Base-by-base conservation (phyloP, 1,140 invertebrate species). In the Lasioglossum albipes region DNA sequence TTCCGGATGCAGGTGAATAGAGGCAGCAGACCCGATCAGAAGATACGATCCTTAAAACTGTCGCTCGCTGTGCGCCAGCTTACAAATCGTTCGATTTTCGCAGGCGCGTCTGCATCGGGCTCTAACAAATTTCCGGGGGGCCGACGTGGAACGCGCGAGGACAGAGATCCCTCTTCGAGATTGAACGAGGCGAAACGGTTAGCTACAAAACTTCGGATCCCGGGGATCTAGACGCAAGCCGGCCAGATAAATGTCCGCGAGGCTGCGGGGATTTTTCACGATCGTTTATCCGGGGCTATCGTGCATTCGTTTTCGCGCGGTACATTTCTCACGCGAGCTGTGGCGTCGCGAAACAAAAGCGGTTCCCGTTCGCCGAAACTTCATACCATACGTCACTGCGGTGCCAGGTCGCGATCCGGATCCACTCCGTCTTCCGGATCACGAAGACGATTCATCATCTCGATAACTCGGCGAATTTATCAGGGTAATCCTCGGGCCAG, bases 221-320 rank as follows among this genome's bases (percentile, higher is more conserved):
- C 49, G 12, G 45, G 5, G n/a, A 79, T 79, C 70, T 65, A 45
- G 61, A 79, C 42, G 62, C 75, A 31, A 16, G 0, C 10, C 45
- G 27, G 13, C 41, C 76, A 22, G 70, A 79, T 79, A 79, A 73
- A 73, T 73, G 72, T 79, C 76, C 36, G 22, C 61, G 70, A 42
- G 54, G 52, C 76, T 57, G 16, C 36, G 49, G n/a, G 20, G 41
- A 79, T 79, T 73, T 79, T 73, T 79, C 70, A 73, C 76, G 61
- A 79, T 65, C 76, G 36, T 79, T 79, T 79, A 72, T 72, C 59
- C 45, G 45, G 31, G 18, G 59, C 59, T 64, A 78, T 78, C 75
- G 54, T 13, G 31, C 67, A 49, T 62, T 77, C 54, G 54, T 77
- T 49, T 77, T n/a, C 27, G 57, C 27, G 12, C n/a, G 76, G 49